These are phyloP conservation scores for Microcebus lehilahytsara DNA, from an alignment of 2,113 vertebrate species.

Conservation along the genomic window DNA sequence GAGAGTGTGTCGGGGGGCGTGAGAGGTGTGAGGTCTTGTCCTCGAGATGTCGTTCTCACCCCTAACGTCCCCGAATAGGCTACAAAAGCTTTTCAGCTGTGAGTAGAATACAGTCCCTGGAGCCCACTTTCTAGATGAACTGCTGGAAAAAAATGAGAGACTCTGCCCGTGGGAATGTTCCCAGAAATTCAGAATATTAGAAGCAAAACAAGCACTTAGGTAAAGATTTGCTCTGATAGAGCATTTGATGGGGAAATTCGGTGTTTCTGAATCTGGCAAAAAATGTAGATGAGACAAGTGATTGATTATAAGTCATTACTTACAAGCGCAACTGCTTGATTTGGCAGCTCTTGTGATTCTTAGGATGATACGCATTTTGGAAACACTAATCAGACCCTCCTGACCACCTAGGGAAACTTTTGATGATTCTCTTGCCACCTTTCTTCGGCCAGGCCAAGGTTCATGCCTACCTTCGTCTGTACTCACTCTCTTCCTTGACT, in stretches of 20 bases:
- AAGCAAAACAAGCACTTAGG: not conserved
- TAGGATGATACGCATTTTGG: not conserved
- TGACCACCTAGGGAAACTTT: accelerated
- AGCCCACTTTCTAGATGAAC: not conserved
- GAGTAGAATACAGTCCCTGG: not conserved
- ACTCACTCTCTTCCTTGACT: not conserved
- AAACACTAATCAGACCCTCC: not conserved
- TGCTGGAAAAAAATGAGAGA: not conserved
- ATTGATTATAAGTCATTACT: not conserved
- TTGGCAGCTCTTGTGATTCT: not conserved
- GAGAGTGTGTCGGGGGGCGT: not conserved
- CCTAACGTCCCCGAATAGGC: not conserved
- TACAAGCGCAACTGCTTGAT: not conserved
- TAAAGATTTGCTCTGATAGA: not conserved
- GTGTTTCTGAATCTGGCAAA: not conserved
- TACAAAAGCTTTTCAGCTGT: not conserved
- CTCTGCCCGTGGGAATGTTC: not conserved
- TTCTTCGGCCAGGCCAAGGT: not conserved
- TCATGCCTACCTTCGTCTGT: not conserved
- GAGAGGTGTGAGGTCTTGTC: not conserved
- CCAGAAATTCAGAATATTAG: not conserved
- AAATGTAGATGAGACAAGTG: not conserved
- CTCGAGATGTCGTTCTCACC: not conserved
- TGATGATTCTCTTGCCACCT: not conserved
- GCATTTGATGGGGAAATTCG: not conserved